Evolutionary conservation across 2,888 invertebrate genomes (phyloP), one percentile per base, ranked within the genome.

Genomic region (Philhelius pedissequus): DNA sequence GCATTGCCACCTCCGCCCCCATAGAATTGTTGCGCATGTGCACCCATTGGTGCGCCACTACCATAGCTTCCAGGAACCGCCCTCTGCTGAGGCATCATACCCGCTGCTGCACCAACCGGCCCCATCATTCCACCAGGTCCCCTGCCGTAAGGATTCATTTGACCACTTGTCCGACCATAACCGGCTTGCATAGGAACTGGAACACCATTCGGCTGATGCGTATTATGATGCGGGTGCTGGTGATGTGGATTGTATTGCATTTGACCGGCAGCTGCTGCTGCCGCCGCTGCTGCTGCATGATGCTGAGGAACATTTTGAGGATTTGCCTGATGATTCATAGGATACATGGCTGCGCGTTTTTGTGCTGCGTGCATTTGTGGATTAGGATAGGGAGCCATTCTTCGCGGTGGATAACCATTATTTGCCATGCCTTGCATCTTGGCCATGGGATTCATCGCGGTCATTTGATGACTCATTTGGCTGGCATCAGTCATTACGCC

Each of bases 341-440:
- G 90, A 87, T 91, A 91, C 90, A 91, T 90, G 48, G 83, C 78
- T 9, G 87, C 89, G 27, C 92, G 93, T 88, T 97, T 96, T 89
- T 96, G 96, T 74, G 94, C 94, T 94, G 96, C 96, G 90, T 97
- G 96, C 95, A 96, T 96, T 77, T 95, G 95, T 13, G 97, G 96
- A 79, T 94, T 95, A 22, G 97, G 97, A 91, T 97, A 97, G 2
- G 97, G 97, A 60, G 96, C 94, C 92, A 96, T 94, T 89, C 97
- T 94, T 89, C 97, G 93, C 87, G 96, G 96, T 88, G 96, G 96
- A 87, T 92, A 92, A 35, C 94, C 94, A 8, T 91, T 91, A 76
- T 91, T 92, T 78, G 92, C 91, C 92, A 92, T 92, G 86, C 92
- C 92, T 87, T 93, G 93, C 92, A 93, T 93, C 87, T 92, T 92